Evolutionary conservation across 2,888 invertebrate genomes (phyloP).

Genomic region (Dryococelus australis): DNA sequence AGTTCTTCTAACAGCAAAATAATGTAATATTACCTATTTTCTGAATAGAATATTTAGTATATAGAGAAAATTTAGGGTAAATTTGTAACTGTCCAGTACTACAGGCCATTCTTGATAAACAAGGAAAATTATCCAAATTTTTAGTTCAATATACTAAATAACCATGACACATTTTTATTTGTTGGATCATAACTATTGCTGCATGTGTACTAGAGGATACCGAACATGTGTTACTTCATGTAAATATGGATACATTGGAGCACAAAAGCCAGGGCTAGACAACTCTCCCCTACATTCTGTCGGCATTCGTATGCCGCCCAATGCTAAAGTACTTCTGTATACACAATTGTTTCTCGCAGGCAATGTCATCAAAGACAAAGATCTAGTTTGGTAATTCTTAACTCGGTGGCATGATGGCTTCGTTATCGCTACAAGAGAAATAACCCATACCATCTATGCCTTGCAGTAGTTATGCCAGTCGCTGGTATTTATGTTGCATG

Average conservation of each 20-base stretch:
- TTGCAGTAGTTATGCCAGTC: no score
- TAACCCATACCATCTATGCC: no score
- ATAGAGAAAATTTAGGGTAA: not conserved
- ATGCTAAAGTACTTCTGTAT: no score
- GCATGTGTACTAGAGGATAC: not conserved
- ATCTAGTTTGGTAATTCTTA: no score
- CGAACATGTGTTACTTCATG: not conserved
- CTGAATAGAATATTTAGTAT: not conserved
- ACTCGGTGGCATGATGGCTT: no score
- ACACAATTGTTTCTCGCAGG: no score
- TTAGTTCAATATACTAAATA: not conserved
- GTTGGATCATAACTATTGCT: not conserved
- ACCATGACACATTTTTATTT: not conserved
- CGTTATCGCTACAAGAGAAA: no score
- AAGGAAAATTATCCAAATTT: not conserved
- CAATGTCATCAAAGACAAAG: no score
- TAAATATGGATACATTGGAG: not conserved
- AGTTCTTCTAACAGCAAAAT: not conserved
- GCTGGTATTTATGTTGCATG: no score
- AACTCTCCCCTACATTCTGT: not conserved
- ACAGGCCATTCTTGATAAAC: no score
- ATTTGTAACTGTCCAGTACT: not conserved
- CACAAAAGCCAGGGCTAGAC: not conserved
- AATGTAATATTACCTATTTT: not conserved
- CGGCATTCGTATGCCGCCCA: no score